Percentiles rank a stretch among this genome's conserved stretches.
Conservation (phyloP, 2,113 vertebrate genomes). For the Colius striatus region DNA sequence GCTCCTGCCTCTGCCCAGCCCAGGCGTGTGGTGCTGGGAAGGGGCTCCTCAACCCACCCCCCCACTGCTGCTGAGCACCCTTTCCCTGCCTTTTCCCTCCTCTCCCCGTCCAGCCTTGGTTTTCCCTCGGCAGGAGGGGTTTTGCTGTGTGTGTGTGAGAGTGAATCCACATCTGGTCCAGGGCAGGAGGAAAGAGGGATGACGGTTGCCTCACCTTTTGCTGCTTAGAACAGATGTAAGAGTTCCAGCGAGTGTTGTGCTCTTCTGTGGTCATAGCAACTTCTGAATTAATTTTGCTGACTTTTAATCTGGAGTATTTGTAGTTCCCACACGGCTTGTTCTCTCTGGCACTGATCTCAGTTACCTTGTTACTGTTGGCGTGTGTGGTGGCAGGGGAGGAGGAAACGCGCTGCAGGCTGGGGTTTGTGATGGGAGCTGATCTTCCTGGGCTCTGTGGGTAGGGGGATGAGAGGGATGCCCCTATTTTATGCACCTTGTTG, state of each 20-base stretch:
- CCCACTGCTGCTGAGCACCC: not conserved
- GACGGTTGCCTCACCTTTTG: not conserved
- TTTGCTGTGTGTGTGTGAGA: fast-evolving
- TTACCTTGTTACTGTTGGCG: not conserved
- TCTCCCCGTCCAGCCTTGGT: fast-evolving
- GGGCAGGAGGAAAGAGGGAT: not conserved
- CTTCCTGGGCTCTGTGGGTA: not conserved
- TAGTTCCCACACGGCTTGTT: not conserved
- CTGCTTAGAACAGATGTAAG: not conserved
- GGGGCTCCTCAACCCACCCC: too few relatives aligned
- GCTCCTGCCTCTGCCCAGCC: not conserved
- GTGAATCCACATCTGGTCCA: fast-evolving
- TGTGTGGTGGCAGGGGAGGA: not conserved
- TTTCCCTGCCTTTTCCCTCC: too few relatives aligned
- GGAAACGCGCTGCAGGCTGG: not conserved
- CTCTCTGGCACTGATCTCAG: not conserved
- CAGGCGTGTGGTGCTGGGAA: not conserved
- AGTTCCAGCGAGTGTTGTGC: not conserved
- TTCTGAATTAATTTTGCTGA: not conserved
- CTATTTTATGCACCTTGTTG: fast-evolving
- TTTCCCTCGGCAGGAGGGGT: fast-evolving
- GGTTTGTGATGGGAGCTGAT: not conserved
- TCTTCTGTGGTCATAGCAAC: not conserved
- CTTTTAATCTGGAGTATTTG: constrained; percentile 24
- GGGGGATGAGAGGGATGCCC: fast-evolving